These are phyloP conservation scores for Mormyrops attenuatus DNA, from an alignment of 2,797 vertebrate species.

Conservation along the genomic window DNA sequence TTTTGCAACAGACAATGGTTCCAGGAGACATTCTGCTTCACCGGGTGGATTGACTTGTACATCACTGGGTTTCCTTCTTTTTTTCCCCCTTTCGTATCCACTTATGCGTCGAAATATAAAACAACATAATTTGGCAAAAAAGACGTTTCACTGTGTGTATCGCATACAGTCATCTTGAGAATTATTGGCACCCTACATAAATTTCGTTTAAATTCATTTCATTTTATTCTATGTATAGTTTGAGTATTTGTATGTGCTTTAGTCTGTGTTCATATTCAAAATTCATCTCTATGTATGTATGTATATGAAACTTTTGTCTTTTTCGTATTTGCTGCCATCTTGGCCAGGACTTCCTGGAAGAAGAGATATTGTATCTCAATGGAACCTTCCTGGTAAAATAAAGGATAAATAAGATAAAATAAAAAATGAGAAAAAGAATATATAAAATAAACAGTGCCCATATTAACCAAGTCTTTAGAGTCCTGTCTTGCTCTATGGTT, in stretches of 20 bases:
- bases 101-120: not conserved
- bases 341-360: too few species aligned
- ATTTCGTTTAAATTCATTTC: too few species aligned
- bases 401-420: too few species aligned
- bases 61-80: not conserved
- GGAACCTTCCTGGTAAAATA: too few species aligned
- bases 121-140: not conserved
- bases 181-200: not conserved
- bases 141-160: not conserved
- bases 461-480: not conserved
- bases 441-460: not conserved
- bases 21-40: not conserved
- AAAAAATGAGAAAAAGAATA: not conserved
- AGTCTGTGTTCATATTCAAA: too few species aligned
- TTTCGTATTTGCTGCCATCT: too few species aligned
- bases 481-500: not conserved
- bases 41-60: not conserved
- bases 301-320: too few species aligned
- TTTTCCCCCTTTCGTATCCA: not conserved
- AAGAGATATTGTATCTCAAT: too few species aligned
- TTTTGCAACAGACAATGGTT: not conserved
- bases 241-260: too few species aligned
- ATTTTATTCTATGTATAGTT: too few species aligned
- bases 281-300: too few species aligned
- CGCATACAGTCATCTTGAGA: not conserved